These are phyloP conservation scores for Volucella inflata DNA, from an alignment of 2,888 invertebrate genomes.

Conservation along the genomic window DNA sequence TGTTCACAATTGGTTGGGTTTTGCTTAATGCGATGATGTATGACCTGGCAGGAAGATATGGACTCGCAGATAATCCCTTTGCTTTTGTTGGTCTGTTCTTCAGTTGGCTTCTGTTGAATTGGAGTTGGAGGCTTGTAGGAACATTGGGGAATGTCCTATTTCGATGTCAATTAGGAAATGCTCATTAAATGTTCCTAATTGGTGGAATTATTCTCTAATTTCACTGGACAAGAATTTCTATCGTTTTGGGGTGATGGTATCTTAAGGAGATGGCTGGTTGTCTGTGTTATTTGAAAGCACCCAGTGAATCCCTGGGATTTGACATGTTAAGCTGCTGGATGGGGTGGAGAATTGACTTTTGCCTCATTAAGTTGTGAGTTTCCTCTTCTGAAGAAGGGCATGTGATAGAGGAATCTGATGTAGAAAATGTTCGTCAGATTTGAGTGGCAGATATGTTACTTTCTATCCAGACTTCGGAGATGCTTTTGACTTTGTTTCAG, in stretches of 20 bases:
- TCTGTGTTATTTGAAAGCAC: constrained; percentile 4
- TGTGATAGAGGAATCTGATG: too few species aligned
- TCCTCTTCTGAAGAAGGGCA: too few species aligned
- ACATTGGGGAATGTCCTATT: constrained; percentile 21
- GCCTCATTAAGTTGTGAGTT: too few species aligned
- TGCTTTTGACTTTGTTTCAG: too few species aligned
- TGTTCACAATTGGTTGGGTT: constrained; percentile 20
- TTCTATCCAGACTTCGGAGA: too few species aligned
- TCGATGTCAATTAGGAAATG: constrained; percentile 65
- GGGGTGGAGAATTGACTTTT: too few species aligned
- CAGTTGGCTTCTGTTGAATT: neutral
- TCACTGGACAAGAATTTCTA: constrained; percentile 26
- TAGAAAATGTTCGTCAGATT: too few species aligned
- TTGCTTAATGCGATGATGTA: constrained; percentile 55
- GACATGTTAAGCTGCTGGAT: neutral
- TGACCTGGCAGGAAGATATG: constrained; percentile 33
- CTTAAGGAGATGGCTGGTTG: constrained; percentile 21
- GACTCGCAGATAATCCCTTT: constrained; percentile 34
- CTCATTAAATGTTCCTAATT: constrained; percentile 61
- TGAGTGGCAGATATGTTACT: too few species aligned
- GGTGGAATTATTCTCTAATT: constrained; percentile 59
- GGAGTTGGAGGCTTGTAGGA: neutral
- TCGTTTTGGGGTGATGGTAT: constrained; percentile 16
- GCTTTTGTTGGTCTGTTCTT: constrained; percentile 1
- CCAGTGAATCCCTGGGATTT: constrained; percentile 7